Evolutionary conservation across 2,797 vertebrate species (phyloP), one percentile per base, ranked within the genome.

Genomic region (Ceryle rudis): DNA sequence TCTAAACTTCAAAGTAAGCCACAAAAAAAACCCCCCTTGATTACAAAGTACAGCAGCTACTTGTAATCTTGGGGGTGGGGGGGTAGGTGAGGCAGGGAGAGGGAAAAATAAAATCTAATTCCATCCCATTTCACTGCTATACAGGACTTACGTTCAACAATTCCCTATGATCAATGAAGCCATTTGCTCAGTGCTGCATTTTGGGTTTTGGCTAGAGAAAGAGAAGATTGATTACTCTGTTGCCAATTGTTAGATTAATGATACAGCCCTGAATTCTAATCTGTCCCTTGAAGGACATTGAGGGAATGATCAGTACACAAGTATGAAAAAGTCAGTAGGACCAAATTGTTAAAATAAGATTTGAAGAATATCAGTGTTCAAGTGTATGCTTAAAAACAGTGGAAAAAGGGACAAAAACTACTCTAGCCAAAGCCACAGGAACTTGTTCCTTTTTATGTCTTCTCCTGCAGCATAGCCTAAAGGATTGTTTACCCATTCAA

Each of bases 191-290:
- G 28, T 29, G 81, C 65, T 66, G 60, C 39, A 70, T 80, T 96
- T 83, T 61, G 60, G 52, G 66, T 21, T 42, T 86, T 52, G 39
- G 66, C 49, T 42, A 90, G 58, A 93, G 73, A 94, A 92, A 85
- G 46, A 82, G 73, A 93, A 90, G 69, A 96, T 86, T 74, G 85
- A 91, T 57, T 95, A 82, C 82, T 94, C 82, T 93, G 69, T 95
- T 96, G 62, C 23, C 46, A 83, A 28, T 39, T 84, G 47, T 94
- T 95, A 79, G 58, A 64, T 49, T 88, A 83, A 95, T 16, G 83
- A 77, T 74, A 90, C 65, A 91, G 75, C 35, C 42, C 22, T 52
- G 33, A 89, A 93, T 84, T 78, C 58, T 91, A 72, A 83, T 67
- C 33, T 72, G 54, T 42, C 25, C 29, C 54, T 89, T 70, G 67